Evolutionary conservation across 2,888 invertebrate genomes (phyloP).

Genomic region (Xestia xanthographa): DNA sequence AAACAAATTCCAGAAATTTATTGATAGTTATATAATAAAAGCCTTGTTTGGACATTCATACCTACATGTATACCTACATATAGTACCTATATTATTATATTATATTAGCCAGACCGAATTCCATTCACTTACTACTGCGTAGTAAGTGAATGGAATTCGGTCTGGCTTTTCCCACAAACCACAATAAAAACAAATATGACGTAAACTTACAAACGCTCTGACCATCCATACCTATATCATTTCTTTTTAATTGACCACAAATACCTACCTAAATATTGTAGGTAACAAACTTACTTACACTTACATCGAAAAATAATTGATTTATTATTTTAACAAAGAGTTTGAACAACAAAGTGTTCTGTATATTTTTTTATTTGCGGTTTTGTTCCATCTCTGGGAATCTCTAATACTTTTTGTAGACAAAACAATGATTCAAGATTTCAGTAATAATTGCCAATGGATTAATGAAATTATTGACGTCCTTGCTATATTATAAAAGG

Average conservation of each 20-base stretch:
- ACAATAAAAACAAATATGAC: slow-evolving; percentile 26
- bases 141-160: background rate
- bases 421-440: slow-evolving; percentile 5
- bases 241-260: slow-evolving; percentile 9
- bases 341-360: background rate
- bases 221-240: background rate
- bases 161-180: slow-evolving; percentile 12
- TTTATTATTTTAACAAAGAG: background rate
- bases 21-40: background rate
- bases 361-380: background rate
- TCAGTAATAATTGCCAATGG: background rate
- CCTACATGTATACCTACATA: no score
- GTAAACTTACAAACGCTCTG: background rate
- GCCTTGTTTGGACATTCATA: no score
- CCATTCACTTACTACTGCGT: no score
- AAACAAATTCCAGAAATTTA: background rate
- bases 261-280: background rate
- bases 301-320: background rate
- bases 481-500: background rate
- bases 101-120: no score
- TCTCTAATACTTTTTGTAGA: background rate
- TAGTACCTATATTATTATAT: no score
- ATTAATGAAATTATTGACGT: no score
- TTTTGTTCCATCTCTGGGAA: background rate
- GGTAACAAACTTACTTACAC: background rate